Base-by-base conservation (phyloP, 1,140 invertebrate genomes). In the Drosophila insularis region DNA sequence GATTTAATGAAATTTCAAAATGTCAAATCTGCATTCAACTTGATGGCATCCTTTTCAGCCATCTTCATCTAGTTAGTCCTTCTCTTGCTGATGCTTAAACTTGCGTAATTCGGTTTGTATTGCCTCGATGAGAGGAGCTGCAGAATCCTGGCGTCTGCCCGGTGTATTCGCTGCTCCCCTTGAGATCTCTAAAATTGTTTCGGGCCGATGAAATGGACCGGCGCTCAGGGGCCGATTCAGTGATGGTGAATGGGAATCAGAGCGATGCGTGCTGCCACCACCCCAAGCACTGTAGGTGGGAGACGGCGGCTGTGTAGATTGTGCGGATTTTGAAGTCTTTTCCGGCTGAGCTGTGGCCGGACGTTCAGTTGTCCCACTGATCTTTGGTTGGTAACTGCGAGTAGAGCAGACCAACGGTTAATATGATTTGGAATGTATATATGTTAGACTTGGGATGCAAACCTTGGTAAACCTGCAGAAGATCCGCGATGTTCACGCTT, bases 91-190 rank as follows among this genome's bases (percentile, higher is more conserved):
- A 23, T 87, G 56, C 58, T 91, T 91, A 54, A 93, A 94, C 73
- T 93, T 94, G 35, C 93, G 92, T 21, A 95, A 90, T 81, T 95
- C 95, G 62, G 93, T 92, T 74, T 94, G 94, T 72, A 95, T 95
- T 58, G 94, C 94, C 70, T 93, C 92, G 67, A 95, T 95, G 0
- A 95, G 92, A 1, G 95, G 94, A 13, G 94, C 93, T 2, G 94
- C 94, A 13, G 55, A 19, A 11, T 67, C 62, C 6, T 31, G 67
- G 13, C 8, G 39, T 1, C 21, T 60, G 31, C 61, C 67, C 3
- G 69, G 69, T 7, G 75, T 78, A 23, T 63, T 77, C 1, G 62
- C 62, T 6, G 73, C 92, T 80, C n/a, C 92, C 77, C 63, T 59
- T 13, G 75, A 71, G 11, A 91, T 71, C 91, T 90, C 35, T 72